A percentile compares a stretch with the other conserved stretches of the same genome.
These are phyloP conservation scores for Thamnophis elegans DNA, from an alignment of 2,797 vertebrate genomes.

Conservation along the genomic window DNA sequence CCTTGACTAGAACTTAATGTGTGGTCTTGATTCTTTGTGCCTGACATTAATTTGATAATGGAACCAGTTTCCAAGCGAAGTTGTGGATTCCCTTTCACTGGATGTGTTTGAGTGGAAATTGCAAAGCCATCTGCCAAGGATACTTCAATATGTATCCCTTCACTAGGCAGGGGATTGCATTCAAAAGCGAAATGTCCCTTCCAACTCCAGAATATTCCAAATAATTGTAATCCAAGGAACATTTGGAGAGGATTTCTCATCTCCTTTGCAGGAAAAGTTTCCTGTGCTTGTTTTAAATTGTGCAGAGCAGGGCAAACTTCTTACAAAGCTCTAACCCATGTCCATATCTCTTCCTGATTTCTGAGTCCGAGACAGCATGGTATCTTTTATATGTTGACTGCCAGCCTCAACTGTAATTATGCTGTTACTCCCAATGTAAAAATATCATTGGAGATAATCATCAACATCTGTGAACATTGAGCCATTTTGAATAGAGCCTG, in stretches of 20 bases:
- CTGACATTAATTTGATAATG: not conserved
- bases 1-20: too few relatives aligned
- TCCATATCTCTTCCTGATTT: not conserved
- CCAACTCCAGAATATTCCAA: not conserved
- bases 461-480: conserved; percentile 5
- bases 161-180: not conserved
- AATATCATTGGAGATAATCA: conserved; percentile 2
- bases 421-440: not conserved
- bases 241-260: not conserved
- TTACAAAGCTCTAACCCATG: not conserved
- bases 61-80: not conserved
- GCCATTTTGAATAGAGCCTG: not conserved
- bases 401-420: not conserved
- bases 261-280: not conserved
- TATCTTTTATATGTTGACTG: not conserved
- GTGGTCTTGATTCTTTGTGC: too few relatives aligned
- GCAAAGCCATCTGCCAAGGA: not conserved
- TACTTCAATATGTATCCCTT: not conserved
- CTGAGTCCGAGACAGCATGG: not conserved
- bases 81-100: not conserved
- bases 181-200: not conserved
- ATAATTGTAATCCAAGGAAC: not conserved
- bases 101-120: not conserved
- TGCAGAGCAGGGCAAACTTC: too few relatives aligned
- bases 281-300: not conserved